Base-by-base conservation (phyloP, 2,113 vertebrate species). In the Catharus fuscescens region DNA sequence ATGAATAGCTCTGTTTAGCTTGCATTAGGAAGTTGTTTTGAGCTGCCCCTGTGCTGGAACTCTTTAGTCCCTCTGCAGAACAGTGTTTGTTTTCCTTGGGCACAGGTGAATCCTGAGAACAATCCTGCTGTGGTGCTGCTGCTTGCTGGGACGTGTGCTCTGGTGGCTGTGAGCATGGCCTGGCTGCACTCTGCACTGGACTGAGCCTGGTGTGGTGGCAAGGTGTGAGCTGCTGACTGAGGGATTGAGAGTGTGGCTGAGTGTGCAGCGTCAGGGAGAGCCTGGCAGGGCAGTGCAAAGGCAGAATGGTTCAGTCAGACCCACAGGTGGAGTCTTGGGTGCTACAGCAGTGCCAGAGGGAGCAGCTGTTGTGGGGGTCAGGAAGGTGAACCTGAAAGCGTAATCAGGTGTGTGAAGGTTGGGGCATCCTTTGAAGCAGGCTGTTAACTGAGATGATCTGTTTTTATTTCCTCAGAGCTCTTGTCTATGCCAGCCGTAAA, bases 401-500 rank as follows among this genome's bases (percentile, higher is more conserved):
- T 16, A 66, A 42, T 17, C 47, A 80, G 62, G 76, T 31, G 5
- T 56, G 2, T 77, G 72, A 20, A 93, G 85, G 52, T 80, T 1
- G 34, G 74, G 82, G 47, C 38, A 34, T 74, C 79, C 67, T 56
- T 25, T 84, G 72, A 24, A 81, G 70, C 73, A 93, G 97, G 97
- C 96, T 97, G 96, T 98, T 98, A 98, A 99, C 98, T 90, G 97
- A 98, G 98, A 98, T 99, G 98, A 98, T 98, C 98, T 99, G 98
- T 98, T 98, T 98, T 99, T 99, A 98, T 99, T 99, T 99, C 98
- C 98, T 99, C 99, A 99, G 99, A 99, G 98, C 99, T 99, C 99
- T 99, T 99, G 98, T 99, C 99, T 99, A 99, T 99, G 99, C 99
- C 99, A 99, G 99, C 99, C 98, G 99, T 99, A 99, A 99, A 99